These are phyloP conservation scores for Molorchus minor DNA, from an alignment of 2,888 invertebrate species.

Conservation along the genomic window DNA sequence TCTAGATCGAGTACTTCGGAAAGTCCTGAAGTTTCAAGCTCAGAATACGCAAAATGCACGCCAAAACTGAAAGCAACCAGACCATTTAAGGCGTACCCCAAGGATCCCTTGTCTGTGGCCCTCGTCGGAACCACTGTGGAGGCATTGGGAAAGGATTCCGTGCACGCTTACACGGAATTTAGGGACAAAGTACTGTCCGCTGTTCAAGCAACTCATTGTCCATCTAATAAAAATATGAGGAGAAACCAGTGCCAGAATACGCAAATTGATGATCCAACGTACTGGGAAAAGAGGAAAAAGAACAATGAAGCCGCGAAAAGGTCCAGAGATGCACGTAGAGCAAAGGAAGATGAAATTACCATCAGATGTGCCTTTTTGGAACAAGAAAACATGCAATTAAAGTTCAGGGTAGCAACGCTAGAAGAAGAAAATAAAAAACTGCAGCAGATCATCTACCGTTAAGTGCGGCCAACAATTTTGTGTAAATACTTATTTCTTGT, in stretches of 20 bases:
- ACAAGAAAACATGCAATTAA: constrained; percentile 83
- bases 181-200: constrained; percentile 74
- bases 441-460: no score
- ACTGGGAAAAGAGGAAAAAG: constrained; percentile 86
- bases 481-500: no score
- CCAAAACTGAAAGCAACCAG: constrained; percentile 63
- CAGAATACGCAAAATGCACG: constrained; percentile 28
- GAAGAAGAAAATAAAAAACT: constrained; percentile 50
- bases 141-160: constrained; percentile 67
- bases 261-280: constrained; percentile 74
- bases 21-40: constrained; percentile 41
- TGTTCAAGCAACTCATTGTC: constrained; percentile 67
- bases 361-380: constrained; percentile 88
- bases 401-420: constrained; percentile 51
- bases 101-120: constrained; percentile 71
- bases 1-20: constrained; percentile 41
- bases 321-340: constrained; percentile 87
- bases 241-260: constrained; percentile 54
- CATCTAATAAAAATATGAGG: constrained; percentile 78
- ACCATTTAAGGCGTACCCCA: constrained; percentile 78
- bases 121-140: constrained; percentile 63
- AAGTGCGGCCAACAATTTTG: no score
- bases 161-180: constrained; percentile 77
- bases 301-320: constrained; percentile 97
- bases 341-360: constrained; percentile 92